These are phyloP conservation scores for Yponomeuta malinellus DNA, from an alignment of 2,888 invertebrate species.

Conservation along the genomic window DNA sequence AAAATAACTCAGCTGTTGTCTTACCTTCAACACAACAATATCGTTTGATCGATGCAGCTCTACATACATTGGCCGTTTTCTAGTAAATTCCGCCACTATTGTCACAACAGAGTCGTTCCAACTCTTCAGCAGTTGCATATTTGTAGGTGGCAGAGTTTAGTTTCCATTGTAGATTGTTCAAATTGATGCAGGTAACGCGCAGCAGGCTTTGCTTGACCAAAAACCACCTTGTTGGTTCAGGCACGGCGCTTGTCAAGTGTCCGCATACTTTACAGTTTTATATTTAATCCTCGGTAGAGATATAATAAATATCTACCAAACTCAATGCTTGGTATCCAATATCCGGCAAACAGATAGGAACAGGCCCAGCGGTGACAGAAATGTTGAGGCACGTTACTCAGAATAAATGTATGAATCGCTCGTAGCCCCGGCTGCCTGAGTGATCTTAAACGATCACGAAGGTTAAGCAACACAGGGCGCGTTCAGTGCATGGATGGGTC, in stretches of 20 bases:
- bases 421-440: no score
- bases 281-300: neutral
- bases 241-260: neutral
- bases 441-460: no score
- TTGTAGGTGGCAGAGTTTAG: neutral
- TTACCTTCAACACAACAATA: constrained; percentile 11
- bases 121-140: neutral
- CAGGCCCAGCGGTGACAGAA: no score
- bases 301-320: neutral
- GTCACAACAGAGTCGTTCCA: neutral
- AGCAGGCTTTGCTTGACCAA: constrained; percentile 6
- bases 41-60: constrained; percentile 9
- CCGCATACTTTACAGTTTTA: neutral
- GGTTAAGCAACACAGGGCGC: no score
- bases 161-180: constrained; percentile 1
- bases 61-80: constrained; percentile 8
- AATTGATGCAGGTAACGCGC: constrained; percentile 5
- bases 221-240: constrained; percentile 11
- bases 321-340: neutral
- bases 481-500: no score
- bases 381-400: no score
- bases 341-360: neutral
- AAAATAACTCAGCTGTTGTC: constrained; percentile 24
- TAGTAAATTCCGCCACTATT: constrained; percentile 13
- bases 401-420: no score